Base-by-base conservation (phyloP, 2,113 vertebrate genomes). In the Microcebus tavaratra region DNA sequence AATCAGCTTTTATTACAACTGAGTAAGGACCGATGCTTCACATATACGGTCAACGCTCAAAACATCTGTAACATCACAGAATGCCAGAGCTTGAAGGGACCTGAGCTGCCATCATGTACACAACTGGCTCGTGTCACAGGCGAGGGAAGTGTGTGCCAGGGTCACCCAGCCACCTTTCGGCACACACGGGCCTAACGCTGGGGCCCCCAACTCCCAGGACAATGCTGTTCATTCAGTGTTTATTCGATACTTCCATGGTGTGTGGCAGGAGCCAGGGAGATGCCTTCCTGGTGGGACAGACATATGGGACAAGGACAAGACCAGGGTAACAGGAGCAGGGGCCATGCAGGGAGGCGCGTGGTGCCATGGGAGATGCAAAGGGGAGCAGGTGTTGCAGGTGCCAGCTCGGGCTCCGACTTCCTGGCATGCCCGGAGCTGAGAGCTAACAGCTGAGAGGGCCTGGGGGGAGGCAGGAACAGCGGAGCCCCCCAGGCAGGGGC, bases 311-410 rank as follows among this genome's bases (percentile, higher is more conserved):
- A 31, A 15, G 23, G 5, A 3, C 5, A 5, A 10, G 42, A 21
- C 5, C 3, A 79, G 36, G 36, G 5, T 20, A 13, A 48, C 23
- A 4, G 9, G 0, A 6, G 2, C 17, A 42, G 25, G 75, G 57
- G 50, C 59, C 14, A 23, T 0, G 50, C 8, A 12, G 48, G 50
- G 39, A 27, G 29, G 20, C 0, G 3, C 0, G 3, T 1, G 8
- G 48, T 0, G 0, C 53, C 0, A 5, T 0, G 21, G 57, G n/a
- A 9, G 18, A 4, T 11, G 14, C 55, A 57, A 23, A 10, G 3
- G n/a, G n/a, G n/a, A 25, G 68, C 23, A 25, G 68, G 18, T 36
- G 36, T 18, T 12, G 10, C 36, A 18, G 34, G 27, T n/a, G 1
- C 18, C 34, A 5, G 48, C n/a, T 18, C 0, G 3, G 53, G 55